Evolutionary conservation across 2,888 invertebrate species (phyloP), one percentile per base, ranked within the genome.

Genomic region (Eurois occulta): DNA sequence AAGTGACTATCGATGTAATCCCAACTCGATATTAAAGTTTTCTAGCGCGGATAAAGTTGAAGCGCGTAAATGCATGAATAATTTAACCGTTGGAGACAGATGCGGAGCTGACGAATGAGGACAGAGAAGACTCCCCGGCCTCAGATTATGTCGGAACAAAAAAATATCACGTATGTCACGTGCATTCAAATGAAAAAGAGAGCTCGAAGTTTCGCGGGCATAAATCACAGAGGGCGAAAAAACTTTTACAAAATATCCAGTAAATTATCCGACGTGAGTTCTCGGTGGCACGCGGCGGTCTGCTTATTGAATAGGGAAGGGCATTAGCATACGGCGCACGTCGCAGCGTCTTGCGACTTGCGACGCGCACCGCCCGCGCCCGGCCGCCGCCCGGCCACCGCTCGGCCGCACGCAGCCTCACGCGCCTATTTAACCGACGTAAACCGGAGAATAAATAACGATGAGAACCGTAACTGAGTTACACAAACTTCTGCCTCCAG

Each of bases 221-320:
- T 96, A 96, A 96, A 96, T 96, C 96, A 96, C 96, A 94, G 96
- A 95, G 94, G 95, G 95, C 94, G 95, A 96, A 96, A 96, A 96
- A 96, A 96, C 94, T 96, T 96, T 96, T 96, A 96, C 96, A 96
- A 96, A 96, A 96, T 96, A 96, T 96, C 96, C 96, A 96, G 96
- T 96, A 96, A 96, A 96, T 96, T 96, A 96, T 96, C 96, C 95
- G 96, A 96, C 96, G 96, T 96, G 96, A 96, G 95, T 95, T 96
- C 95, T 96, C 94, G 93, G 94, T 94, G 95, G 95, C 95, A 95
- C 95, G 96, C 94, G 95, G 95, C 94, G 96, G 96, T 95, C 95
- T 95, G 96, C 95, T 96, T 96, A 96, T 96, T 96, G 96, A 96
- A 96, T 96, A 96, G 96, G 95, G 94, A 93, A 91, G 88, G 90